Evolutionary conservation across 2,888 invertebrate genomes (phyloP).

Genomic region (Terebella lapidaria): DNA sequence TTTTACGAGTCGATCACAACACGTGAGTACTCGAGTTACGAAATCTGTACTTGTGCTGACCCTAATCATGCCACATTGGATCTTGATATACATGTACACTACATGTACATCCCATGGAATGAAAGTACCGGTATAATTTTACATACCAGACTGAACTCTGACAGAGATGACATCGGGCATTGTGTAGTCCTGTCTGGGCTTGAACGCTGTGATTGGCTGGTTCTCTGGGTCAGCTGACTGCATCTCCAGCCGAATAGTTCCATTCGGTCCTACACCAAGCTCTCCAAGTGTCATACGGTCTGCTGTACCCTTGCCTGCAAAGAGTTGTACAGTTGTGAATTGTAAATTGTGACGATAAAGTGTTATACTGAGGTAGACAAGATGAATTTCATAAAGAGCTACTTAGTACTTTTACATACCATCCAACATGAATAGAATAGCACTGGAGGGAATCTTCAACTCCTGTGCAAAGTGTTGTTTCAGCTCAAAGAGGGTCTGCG

Average conservation of each 20-base stretch:
- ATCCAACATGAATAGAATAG: slow-evolving; percentile 46
- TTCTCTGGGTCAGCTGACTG: slow-evolving; percentile 50
- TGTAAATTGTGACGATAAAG: not conserved
- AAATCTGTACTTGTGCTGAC: too few species aligned
- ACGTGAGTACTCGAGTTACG: too few species aligned
- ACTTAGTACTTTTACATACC: slow-evolving; percentile 40
- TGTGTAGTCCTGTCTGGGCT: slow-evolving; percentile 45
- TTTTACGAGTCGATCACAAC: too few species aligned
- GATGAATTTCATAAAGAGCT: not conserved
- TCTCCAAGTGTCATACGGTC: slow-evolving; percentile 41
- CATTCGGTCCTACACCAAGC: slow-evolving; percentile 50
- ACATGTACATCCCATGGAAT: too few species aligned
- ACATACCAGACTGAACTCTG: slow-evolving; percentile 42
- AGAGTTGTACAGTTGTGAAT: too few species aligned
- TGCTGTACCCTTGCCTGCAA: slow-evolving; percentile 7
- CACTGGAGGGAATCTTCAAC: slow-evolving; percentile 42
- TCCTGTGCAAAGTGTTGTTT: slow-evolving; percentile 47
- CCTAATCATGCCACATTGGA: too few species aligned
- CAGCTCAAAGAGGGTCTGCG: slow-evolving; percentile 42
- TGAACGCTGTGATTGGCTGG: slow-evolving; percentile 45
- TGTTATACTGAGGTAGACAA: not conserved
- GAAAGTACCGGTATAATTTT: too few species aligned
- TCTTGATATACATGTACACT: too few species aligned
- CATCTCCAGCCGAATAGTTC: slow-evolving; percentile 49
- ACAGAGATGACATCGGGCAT: slow-evolving; percentile 53